phyloP scores from a whole-genome alignment of 2,888 invertebrate genomes.

The Hydriomena furcata region DNA sequence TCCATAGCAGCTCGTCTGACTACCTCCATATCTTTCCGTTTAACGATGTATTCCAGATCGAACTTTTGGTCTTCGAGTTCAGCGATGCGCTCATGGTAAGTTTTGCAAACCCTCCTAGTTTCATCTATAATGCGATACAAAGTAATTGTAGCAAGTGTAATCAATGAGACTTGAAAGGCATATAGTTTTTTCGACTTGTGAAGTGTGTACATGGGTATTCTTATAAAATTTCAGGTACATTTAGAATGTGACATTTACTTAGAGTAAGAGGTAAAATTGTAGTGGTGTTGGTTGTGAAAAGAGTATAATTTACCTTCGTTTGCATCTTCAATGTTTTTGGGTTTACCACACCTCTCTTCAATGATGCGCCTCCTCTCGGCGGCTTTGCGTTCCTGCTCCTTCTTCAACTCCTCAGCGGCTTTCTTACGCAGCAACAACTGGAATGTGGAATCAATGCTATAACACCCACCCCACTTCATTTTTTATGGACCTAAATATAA shows the following conservation, averaged over 20 bases:
- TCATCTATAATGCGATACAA: conserved; percentile 86
- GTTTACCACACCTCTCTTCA: conserved; percentile 96
- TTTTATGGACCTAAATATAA: neutral
- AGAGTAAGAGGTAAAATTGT: neutral
- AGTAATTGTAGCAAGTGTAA: conserved; percentile 47
- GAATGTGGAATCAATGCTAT: conserved; percentile 25
- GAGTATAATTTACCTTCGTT: conserved; percentile 91
- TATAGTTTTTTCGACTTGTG: conserved; percentile 48
- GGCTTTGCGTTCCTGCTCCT: conserved; percentile 99
- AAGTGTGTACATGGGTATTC: conserved; percentile 47
- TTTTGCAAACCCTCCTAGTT: conserved; percentile 89
- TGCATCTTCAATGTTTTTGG: conserved; percentile 95
- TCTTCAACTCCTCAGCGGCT: conserved; percentile 99
- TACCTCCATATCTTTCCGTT: conserved; percentile 99
- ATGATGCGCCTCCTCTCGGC: conserved; percentile 99
- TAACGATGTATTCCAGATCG: conserved; percentile 99
- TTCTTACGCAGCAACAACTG: conserved; percentile 99
- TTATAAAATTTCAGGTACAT: conserved; percentile 18
- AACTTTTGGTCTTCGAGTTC: conserved; percentile 97
- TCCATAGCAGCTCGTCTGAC: conserved; percentile 71
- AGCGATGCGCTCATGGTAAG: conserved; percentile 94
- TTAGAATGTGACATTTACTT: neutral
- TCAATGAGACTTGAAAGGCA: conserved; percentile 34
- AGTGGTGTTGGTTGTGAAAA: conserved; percentile 9
- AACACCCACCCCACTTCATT: neutral